Percentiles rank a stretch among this genome's conserved stretches.
Conservation (phyloP, 2,888 invertebrate species). For the Himalopsyche japonica region DNA sequence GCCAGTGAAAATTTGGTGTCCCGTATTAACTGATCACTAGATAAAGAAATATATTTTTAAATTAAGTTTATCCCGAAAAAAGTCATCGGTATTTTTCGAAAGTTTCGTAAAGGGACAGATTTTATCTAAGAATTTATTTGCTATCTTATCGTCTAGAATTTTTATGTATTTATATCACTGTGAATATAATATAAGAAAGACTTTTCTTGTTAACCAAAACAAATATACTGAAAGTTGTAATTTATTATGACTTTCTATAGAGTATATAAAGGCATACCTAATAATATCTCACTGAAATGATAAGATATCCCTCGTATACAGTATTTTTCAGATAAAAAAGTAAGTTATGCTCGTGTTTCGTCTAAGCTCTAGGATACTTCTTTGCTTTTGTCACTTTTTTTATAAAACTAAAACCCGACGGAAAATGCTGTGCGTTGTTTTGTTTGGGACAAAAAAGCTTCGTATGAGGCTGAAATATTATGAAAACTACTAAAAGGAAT, state of each 20-base stretch:
- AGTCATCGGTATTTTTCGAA: no score
- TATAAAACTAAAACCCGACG: background rate
- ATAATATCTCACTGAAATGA: background rate
- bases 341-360: background rate
- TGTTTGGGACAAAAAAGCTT: background rate
- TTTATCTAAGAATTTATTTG: no score
- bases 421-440: background rate
- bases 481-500: background rate
- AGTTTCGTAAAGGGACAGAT: no score
- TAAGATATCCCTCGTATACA: background rate
- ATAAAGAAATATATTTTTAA: no score
- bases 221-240: background rate
- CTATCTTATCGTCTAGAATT: no score
- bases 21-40: no score
- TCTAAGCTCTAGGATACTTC: background rate
- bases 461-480: background rate
- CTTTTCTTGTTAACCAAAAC: background rate
- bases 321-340: background rate
- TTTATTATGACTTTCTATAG: background rate
- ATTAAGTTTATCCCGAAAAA: no score
- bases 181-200: background rate
- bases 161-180: no score
- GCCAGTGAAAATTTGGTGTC: no score
- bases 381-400: background rate
- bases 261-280: background rate